These are phyloP conservation scores for Druon quercuslanigerum DNA, from an alignment of 1,140 invertebrate genomes.

Conservation along the genomic window DNA sequence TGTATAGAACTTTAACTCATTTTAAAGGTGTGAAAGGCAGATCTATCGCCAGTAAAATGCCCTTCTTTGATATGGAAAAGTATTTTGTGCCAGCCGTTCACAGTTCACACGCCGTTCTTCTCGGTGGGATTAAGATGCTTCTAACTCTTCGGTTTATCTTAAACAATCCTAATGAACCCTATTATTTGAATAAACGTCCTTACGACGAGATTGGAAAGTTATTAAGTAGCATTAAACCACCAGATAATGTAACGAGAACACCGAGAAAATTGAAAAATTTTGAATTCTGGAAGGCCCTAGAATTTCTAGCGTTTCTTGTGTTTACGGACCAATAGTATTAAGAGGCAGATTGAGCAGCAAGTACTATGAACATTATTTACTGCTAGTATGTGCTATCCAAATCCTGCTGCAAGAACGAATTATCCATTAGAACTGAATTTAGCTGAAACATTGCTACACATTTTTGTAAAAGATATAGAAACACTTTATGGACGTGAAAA, in stretches of 20 bases:
- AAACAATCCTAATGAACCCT: conserved; percentile 5
- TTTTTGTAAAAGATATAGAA: conserved; percentile 36
- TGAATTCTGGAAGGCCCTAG: too few relatives aligned
- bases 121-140: conserved; percentile 7
- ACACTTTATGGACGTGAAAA: conserved; percentile 27
- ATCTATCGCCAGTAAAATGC: conserved; percentile 26
- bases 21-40: background rate
- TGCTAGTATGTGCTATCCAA: conserved; percentile 31
- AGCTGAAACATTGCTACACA: conserved; percentile 36
- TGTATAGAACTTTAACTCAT: background rate
- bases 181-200: background rate
- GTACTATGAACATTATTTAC: conserved; percentile 41
- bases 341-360: conserved; percentile 28
- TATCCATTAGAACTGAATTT: conserved; percentile 33
- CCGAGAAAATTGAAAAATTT: too few relatives aligned
- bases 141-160: background rate
- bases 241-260: background rate
- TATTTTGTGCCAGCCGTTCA: conserved; percentile 17
- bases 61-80: conserved; percentile 1
- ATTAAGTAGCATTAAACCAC: background rate
- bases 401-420: conserved; percentile 34
- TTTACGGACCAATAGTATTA: background rate
- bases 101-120: conserved; percentile 29
- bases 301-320: too few relatives aligned
- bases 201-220: conserved; percentile 7